Evolutionary conservation across 1,140 invertebrate species (phyloP), one percentile per base, ranked within the genome.

Genomic region (Probaryconus sp.): DNA sequence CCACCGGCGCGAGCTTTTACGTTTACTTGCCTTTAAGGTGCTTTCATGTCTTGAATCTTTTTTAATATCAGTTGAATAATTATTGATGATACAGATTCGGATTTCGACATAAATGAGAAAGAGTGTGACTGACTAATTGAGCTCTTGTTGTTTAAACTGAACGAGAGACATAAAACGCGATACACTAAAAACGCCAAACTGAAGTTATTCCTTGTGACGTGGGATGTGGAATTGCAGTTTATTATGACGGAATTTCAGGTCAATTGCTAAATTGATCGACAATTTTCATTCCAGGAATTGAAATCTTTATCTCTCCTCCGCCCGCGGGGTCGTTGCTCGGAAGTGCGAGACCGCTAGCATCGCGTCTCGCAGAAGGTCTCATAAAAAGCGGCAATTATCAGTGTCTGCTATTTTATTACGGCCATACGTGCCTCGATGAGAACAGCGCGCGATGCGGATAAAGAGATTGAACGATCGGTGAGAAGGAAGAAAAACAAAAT

Each of bases 221-320:
- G 78, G 78, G 81, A 75, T 70, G 82, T 70, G 76, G 68, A 73
- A 84, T 78, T 81, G 81, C 74, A 63, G 55, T 81, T 82, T 80
- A 83, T 84, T 83, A 81, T 78, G 47, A 42, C 63, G 82, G 79
- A 83, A 85, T 85, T 84, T 81, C 77, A 84, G 82, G 83, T 82
- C 83, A 85, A 85, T 85, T 85, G 81, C 53, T 84, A 85, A 85
- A 84, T 83, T 83, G 83, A 85, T 84, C 82, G 78, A 61, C 81
- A 84, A 85, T 85, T 85, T 81, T 83, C 81, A 83, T 85, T 85
- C 82, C 81, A 72, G 60, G 82, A 84, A 85, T 83, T 84, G 81
- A 85, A 85, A 83, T 82, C 79, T 81, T 81, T 77, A 81, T 85
- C 81, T n/a, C n/a, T 77, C 58, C 53, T 73, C 69, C 67, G 76